A percentile compares a stretch with the other conserved stretches of the same genome.
These are phyloP conservation scores for Aleadryas rufinucha DNA, from an alignment of 2,113 vertebrate species.

Conservation along the genomic window DNA sequence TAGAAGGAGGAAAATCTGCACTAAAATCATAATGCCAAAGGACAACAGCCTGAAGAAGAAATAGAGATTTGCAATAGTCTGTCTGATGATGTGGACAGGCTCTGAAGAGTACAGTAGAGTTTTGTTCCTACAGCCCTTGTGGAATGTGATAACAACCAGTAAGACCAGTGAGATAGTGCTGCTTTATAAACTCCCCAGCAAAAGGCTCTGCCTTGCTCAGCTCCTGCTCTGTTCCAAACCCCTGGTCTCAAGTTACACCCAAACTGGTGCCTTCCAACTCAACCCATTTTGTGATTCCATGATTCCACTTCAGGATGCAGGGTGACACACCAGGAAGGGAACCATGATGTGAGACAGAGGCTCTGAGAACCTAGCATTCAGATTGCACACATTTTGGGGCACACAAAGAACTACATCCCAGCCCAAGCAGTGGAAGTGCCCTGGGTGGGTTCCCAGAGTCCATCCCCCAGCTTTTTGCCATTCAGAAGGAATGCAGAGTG, in stretches of 20 bases:
- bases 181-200: neutral
- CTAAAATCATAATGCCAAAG: neutral
- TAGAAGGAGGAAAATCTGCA: neutral
- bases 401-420: neutral
- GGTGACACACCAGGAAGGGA: neutral
- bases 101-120: accelerated
- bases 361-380: neutral
- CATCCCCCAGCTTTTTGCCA: accelerated
- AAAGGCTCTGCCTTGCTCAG: neutral
- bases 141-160: neutral
- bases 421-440: accelerated
- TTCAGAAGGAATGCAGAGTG: neutral
- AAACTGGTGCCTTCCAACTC: neutral
- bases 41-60: neutral
- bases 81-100: neutral
- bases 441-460: neutral
- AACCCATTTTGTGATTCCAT: too few species aligned
- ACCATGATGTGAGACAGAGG: accelerated
- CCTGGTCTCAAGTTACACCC: neutral
- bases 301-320: accelerated
- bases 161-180: neutral
- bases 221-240: neutral
- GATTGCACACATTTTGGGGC: accelerated
- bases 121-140: neutral
- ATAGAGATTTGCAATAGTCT: neutral